Base-by-base conservation (phyloP, 35 echinoderm and acorn worm genomes). In the Ophioderma brevispina region DNA sequence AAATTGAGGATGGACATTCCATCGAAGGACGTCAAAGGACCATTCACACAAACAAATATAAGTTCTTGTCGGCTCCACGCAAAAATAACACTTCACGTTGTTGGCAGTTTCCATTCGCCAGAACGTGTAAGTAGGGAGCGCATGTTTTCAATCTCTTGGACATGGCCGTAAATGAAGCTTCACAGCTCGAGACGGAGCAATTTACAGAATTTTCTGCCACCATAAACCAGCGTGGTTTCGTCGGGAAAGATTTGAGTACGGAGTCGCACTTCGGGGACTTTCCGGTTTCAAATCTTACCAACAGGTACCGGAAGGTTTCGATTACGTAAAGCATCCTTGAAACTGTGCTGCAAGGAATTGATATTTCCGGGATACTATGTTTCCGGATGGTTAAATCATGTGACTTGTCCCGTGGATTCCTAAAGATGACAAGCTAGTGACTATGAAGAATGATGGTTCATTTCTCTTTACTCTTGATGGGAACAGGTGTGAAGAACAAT, bases 401-500 rank as follows among this genome's bases (percentile, higher is more conserved):
- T 0, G 93, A 76, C 77, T 79, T 64, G 46, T 95, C 93, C 40
- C 93, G 78, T 2, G 93, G 88, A 70, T 91, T 87, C 59, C 91
- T 91, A 42, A 87, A 85, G 14, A 91, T 32, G 31, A 91, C n/a
- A n/a, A n/a, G n/a, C 35, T 78, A 89, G 36, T 94, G 64, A 39
- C 80, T 38, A 63, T 94, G 90, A 23, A 94, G 81, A 50, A 50
- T n/a, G n/a, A n/a, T n/a, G n/a, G n/a, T n/a, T n/a, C n/a, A 6
- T 13, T 76, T 81, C 63, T 95, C 90, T 35, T 92, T 91, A 37
- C 90, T 84, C n/a, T 17, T 64, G 36, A 35, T 95, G 85, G 84
- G 92, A 94, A 23, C 90, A 77, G 85, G 90, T 94, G 82, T 94
- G 93, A 42, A 85, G 50, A 40, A 94, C 91, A 38, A 81, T 11